These are phyloP conservation scores for Mizuhopecten yessoensis DNA, from an alignment of 1,140 invertebrate species.

Conservation along the genomic window DNA sequence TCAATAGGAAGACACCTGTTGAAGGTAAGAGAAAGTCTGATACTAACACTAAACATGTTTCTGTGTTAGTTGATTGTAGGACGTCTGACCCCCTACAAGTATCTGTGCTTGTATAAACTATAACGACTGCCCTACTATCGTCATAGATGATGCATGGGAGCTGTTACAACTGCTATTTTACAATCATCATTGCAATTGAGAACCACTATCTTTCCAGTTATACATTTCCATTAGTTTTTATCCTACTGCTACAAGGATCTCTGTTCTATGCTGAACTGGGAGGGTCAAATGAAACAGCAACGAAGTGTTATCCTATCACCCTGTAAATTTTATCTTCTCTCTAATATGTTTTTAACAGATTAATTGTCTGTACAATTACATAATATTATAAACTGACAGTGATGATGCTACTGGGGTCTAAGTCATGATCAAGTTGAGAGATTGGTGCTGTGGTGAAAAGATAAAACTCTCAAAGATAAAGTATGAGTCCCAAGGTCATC, in stretches of 20 bases:
- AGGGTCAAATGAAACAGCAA: not conserved
- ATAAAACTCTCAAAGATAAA: too few relatives aligned
- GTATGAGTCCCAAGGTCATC: too few relatives aligned
- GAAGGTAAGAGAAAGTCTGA: too few relatives aligned
- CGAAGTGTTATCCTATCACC: not conserved
- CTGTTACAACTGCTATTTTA: not conserved
- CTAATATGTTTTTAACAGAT: not conserved
- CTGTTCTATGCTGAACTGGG: not conserved
- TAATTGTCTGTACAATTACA: constrained; percentile 9
- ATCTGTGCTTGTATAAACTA: too few relatives aligned
- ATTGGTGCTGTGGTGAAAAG: not conserved
- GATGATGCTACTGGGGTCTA: not conserved
- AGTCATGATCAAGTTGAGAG: not conserved
- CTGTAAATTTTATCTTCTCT: not conserved
- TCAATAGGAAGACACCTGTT: too few relatives aligned
- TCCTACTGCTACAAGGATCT: not conserved
- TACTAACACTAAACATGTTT: too few relatives aligned
- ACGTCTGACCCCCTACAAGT: too few relatives aligned
- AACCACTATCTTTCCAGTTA: not conserved
- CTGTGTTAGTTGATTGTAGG: too few relatives aligned
- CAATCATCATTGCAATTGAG: too few relatives aligned
- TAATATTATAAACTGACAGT: not conserved
- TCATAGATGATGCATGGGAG: not conserved
- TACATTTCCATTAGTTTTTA: constrained; percentile 23
- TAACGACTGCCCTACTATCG: too few relatives aligned